Base-by-base conservation (phyloP, 2,797 vertebrate species). In the Hephaestus fuliginosus region DNA sequence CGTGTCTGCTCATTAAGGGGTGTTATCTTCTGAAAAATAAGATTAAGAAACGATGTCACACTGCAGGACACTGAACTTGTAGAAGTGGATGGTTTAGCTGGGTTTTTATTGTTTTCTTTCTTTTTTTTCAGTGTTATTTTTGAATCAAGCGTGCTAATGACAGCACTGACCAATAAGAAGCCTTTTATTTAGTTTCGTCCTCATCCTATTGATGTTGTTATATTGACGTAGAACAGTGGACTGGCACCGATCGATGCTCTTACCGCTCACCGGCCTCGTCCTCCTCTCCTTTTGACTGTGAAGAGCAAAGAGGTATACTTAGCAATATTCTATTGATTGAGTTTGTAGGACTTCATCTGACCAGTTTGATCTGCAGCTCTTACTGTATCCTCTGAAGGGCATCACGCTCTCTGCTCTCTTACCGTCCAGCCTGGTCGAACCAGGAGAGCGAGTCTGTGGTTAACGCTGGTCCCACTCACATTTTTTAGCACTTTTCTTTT, bases 341-440 rank as follows among this genome's bases (percentile, higher is more conserved):
- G 63, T 69, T 78, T 84, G 52, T n/a, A 5, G 76, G 78, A 65
- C 74, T 61, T 85, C 20, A 58, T 64, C 70, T 12, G 41, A 76
- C 72, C 66, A 13, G 69, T 85, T 67, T 86, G 86, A 90, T 87
- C 53, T 44, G 56, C 0, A 48, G 86, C 81, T 81, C 57, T 88
- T 87, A 74, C 74, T 57, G 83, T 46, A 48, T 58, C 25, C 18
- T 41, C 5, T 52, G 81, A 88, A 90, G 80, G 88, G n/a, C 84
- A 10, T 25, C 11, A 4, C 15, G 44, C 36, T 53, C 68, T 61
- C 13, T 20, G 25, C 12, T 13, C 46, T 36, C 2, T 28, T 15
- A 14, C 1, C 1, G 22, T 33, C 44, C 57, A 96, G 95, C 96
- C 70, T 95, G 96, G 89, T 95, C 96, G 61, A 96, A 96, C 83